Conservation (phyloP, 2,113 vertebrate genomes). For the Trichechus manatus region DNA sequence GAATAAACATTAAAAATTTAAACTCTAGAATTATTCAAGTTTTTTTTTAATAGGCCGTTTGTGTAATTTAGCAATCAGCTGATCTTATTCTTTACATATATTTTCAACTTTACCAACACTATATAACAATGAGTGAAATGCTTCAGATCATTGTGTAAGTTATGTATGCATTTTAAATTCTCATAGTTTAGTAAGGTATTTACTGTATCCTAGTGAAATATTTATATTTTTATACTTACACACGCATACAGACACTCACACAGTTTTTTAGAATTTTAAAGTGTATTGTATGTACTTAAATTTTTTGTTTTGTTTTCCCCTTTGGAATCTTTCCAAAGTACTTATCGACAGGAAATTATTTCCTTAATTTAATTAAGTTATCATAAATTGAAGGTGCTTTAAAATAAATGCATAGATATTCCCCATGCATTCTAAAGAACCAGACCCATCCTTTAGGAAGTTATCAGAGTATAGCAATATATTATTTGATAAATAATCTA, state of each 20-base stretch:
- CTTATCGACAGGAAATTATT: background rate
- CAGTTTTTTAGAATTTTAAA: background rate
- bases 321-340: background rate
- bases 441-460: background rate
- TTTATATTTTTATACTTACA: background rate
- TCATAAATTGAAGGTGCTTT: background rate
- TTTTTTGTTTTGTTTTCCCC: background rate
- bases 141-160: background rate
- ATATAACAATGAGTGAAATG: background rate
- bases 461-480: background rate
- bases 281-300: background rate
- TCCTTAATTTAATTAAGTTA: background rate
- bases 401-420: background rate
- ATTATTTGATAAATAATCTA: background rate
- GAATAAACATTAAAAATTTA: background rate
- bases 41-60: background rate
- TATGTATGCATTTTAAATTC: background rate
- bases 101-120: background rate
- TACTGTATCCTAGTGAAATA: background rate
- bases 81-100: background rate
- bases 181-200: background rate
- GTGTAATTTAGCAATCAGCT: background rate
- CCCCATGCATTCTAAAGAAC: background rate
- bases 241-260: background rate
- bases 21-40: background rate